Evolutionary conservation across 2,888 invertebrate species (phyloP), one percentile per base, ranked within the genome.

Genomic region (Epiblema foenella): DNA sequence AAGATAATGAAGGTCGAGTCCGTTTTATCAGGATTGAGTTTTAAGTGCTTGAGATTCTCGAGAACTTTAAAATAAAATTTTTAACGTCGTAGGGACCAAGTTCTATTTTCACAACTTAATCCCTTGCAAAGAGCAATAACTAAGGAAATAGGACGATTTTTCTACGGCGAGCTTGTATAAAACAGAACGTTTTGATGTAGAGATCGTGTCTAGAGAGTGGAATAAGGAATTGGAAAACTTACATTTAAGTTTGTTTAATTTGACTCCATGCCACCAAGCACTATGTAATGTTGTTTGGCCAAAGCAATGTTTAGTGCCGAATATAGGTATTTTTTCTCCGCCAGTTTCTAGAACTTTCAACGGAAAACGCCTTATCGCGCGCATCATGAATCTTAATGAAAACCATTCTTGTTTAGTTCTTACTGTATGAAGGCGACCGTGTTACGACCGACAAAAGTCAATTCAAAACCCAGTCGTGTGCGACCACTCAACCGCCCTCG

Each of bases 391-490:
- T 66, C 57, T 57, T 65, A 64, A 64, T 39, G 7, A 15, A 51
- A 52, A 39, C 39, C 17, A 63, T 37, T 60, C 67, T 72, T 65
- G 52, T 67, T 70, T 57, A 46, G 52, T 72, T 65, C 59, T 67
- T 70, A 62, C 54, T 57, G 39, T 66, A 58, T 63, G 66, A 75
- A 78, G 82, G 82, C 79, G 81, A 84, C 83, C 80, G 81, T 85
- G 83, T 81, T 78, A 82, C 80, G 76, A 79, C 81, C 78, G 80
- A 79, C 83, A 84, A 71, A 79, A 84, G 80, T 82, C 81, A 85
- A 88, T 89, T 85, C 88, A 84, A 81, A 87, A 83, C 83, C 87
- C 80, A 83, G 81, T 82, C 88, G 84, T 83, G 84, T 79, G 79
- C 80, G 70, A 68, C 85, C 84, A 86, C 87, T 88, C 83, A 83